These are phyloP conservation scores for Dinothrombium tinctorium DNA, from an alignment of 1,140 invertebrate species.

Conservation along the genomic window DNA sequence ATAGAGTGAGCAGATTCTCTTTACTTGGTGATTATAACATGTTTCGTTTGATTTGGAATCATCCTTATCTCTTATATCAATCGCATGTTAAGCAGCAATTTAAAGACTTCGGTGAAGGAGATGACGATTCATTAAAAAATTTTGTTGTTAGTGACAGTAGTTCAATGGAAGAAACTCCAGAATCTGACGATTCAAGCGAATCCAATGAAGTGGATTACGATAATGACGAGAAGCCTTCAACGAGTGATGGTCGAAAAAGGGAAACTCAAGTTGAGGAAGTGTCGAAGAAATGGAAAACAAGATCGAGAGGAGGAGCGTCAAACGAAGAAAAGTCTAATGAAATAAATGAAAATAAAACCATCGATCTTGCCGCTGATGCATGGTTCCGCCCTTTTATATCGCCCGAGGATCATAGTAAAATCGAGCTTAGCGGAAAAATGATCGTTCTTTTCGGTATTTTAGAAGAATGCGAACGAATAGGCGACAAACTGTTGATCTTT, in stretches of 20 bases:
- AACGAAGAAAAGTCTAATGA: neutral
- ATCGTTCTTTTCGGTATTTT: slow-evolving; percentile 76
- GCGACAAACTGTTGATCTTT: slow-evolving; percentile 84
- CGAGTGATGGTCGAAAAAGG: too few relatives aligned
- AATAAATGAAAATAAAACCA: slow-evolving; percentile 26
- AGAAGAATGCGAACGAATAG: slow-evolving; percentile 56
- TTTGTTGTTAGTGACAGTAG: neutral
- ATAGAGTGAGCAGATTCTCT: slow-evolving; percentile 38
- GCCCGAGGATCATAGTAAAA: slow-evolving; percentile 50
- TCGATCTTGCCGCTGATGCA: neutral
- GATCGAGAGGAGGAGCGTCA: neutral
- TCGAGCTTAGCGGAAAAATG: slow-evolving; percentile 89
- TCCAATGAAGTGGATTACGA: too few relatives aligned
- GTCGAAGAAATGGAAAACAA: neutral
- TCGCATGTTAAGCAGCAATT: too few relatives aligned
- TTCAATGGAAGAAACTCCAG: neutral
- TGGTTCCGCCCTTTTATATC: slow-evolving; percentile 60
- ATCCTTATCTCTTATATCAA: slow-evolving; percentile 92
- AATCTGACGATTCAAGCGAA: neutral
- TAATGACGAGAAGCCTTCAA: too few relatives aligned
- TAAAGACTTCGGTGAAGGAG: slow-evolving; percentile 1
- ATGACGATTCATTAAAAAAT: neutral
- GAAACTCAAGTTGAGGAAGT: neutral
- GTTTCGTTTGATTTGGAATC: slow-evolving; percentile 99
- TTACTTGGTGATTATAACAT: slow-evolving; percentile 67